phyloP scores from a whole-genome alignment of 2,888 invertebrate genomes.

The Norana najaformis region DNA sequence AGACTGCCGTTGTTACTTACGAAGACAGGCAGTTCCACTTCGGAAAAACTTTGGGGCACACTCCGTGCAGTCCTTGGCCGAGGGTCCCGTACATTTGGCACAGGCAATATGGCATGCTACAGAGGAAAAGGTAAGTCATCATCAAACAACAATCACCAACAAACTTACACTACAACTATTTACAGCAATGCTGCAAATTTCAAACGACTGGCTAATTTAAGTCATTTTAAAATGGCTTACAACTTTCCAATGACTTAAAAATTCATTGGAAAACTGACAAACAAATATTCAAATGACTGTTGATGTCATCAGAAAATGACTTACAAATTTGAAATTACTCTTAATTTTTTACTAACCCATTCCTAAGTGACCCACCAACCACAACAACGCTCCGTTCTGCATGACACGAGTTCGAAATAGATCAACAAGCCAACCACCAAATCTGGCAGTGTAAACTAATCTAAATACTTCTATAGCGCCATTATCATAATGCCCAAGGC shows the following conservation, averaged over 20 bases:
- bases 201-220: too few species aligned
- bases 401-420: too few species aligned
- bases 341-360: too few species aligned
- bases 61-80: slow-evolving; percentile 23
- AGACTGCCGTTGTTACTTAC: slow-evolving; percentile 18
- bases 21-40: slow-evolving; percentile 8
- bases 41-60: slow-evolving; percentile 26
- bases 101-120: slow-evolving; percentile 41
- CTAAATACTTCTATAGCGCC: too few species aligned
- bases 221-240: not conserved
- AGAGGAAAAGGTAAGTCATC: not conserved
- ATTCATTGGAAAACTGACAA: not conserved
- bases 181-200: not conserved
- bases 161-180: not conserved
- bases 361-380: too few species aligned
- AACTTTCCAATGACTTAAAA: not conserved
- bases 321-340: not conserved
- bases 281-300: not conserved
- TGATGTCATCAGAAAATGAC: not conserved
- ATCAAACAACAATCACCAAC: not conserved
- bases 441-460: too few species aligned
- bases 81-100: slow-evolving; percentile 34
- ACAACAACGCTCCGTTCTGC: too few species aligned
- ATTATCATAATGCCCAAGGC: too few species aligned
- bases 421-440: too few species aligned